A percentile compares a stretch with the other conserved stretches of the same genome.
These are phyloP conservation scores for Ophion ellenae DNA, from an alignment of 2,888 invertebrate species.

Conservation along the genomic window DNA sequence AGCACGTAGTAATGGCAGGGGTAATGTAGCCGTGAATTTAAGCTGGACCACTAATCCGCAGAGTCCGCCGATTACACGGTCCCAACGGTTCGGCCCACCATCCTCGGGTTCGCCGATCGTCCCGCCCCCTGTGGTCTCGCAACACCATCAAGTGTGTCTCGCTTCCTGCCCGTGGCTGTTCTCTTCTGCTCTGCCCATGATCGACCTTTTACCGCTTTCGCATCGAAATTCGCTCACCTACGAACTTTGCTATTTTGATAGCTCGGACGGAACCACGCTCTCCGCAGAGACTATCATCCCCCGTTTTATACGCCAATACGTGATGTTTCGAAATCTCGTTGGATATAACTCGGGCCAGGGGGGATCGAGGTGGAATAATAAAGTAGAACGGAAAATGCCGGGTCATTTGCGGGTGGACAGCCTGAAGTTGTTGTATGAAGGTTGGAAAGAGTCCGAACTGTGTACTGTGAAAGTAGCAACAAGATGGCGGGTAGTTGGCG, in stretches of 20 bases:
- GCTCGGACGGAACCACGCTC: neutral
- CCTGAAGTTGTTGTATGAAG: neutral
- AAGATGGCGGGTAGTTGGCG: too few relatives aligned
- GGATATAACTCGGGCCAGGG: neutral
- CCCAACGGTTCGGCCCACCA: slow-evolving; percentile 56
- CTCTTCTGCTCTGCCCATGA: slow-evolving; percentile 10
- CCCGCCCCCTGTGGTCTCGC: slow-evolving; percentile 20
- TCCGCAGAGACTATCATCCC: neutral
- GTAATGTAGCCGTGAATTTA: slow-evolving; percentile 48
- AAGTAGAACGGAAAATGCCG: neutral
- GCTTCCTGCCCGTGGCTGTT: slow-evolving; percentile 20
- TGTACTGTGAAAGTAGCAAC: too few relatives aligned
- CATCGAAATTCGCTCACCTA: slow-evolving; percentile 35
- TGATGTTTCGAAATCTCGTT: slow-evolving; percentile 42
- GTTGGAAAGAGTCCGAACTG: too few relatives aligned
- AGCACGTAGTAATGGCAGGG: neutral
- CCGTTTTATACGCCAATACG: slow-evolving; percentile 10
- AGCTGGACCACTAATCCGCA: slow-evolving; percentile 62
- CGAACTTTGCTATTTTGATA: slow-evolving; percentile 38
- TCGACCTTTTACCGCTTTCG: slow-evolving; percentile 15
- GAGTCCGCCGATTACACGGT: slow-evolving; percentile 63
- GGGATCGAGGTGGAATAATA: slow-evolving; percentile 17
- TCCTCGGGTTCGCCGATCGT: slow-evolving; percentile 34
- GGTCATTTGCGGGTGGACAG: neutral
- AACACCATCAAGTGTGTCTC: slow-evolving; percentile 20